phyloP scores from a whole-genome alignment of 2,113 vertebrate genomes.

The Onychostruthus taczanowskii region DNA sequence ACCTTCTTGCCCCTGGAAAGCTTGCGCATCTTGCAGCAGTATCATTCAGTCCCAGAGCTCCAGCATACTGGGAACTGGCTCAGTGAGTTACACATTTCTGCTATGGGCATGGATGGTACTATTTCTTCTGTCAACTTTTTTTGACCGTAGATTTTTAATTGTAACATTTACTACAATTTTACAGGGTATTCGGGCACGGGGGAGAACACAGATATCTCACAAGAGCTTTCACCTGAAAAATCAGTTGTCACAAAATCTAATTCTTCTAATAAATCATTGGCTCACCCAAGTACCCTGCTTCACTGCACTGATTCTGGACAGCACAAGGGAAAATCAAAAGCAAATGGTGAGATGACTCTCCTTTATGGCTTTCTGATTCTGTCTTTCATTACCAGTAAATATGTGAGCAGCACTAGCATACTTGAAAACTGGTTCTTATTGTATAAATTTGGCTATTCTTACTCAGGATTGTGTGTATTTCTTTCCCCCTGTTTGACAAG shows the following conservation, averaged over 20 bases:
- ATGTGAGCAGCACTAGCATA: neutral
- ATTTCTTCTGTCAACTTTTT: neutral
- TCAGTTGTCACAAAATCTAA: conserved; percentile 69
- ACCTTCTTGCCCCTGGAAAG: neutral
- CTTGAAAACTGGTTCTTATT: rapidly evolving
- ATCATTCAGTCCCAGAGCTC: neutral
- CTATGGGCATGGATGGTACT: neutral
- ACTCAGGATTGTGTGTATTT: rapidly evolving
- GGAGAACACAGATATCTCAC: conserved; percentile 78
- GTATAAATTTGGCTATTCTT: neutral
- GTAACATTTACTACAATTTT: neutral
- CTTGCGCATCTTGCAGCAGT: neutral
- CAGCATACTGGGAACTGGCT: neutral
- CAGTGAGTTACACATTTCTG: neutral
- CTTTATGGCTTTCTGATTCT: neutral
- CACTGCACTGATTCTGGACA: conserved; percentile 79
- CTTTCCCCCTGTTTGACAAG: neutral
- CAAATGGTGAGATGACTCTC: conserved; percentile 64
- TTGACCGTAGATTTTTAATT: neutral
- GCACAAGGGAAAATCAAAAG: conserved; percentile 78
- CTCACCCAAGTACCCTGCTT: conserved; percentile 76
- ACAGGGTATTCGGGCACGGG: conserved; percentile 79
- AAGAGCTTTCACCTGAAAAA: conserved; percentile 73
- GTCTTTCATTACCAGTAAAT: neutral
- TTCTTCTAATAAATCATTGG: conserved; percentile 73